phyloP scores from a whole-genome alignment of 2,113 vertebrate genomes.

The Callorhinus ursinus region DNA sequence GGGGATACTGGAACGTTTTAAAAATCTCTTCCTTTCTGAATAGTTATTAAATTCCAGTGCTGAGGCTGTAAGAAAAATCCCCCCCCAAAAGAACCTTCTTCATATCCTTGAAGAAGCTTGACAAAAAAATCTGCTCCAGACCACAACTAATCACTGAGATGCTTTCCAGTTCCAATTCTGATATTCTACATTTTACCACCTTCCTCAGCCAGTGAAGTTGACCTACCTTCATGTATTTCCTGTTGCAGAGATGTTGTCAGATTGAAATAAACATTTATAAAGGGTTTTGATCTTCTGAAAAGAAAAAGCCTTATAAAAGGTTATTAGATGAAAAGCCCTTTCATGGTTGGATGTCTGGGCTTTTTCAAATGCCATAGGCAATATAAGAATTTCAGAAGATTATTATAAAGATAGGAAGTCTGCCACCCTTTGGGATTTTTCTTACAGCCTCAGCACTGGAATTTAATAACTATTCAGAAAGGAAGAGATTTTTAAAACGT shows the following conservation, averaged over 20 bases:
- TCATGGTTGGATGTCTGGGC: not conserved
- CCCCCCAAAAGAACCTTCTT: not conserved
- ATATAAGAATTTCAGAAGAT: conserved; percentile 26
- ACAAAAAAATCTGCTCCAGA: not conserved
- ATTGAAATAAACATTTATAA: conserved; percentile 44
- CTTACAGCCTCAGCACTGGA: not conserved
- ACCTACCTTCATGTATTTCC: not conserved
- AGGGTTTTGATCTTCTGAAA: conserved; percentile 28
- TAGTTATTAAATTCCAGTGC: not conserved
- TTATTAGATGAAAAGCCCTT: conserved; percentile 33
- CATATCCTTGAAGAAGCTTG: not conserved
- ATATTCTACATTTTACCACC: not conserved
- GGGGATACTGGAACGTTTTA: not conserved
- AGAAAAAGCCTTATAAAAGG: not conserved
- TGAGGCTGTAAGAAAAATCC: not conserved
- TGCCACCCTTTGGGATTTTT: not conserved
- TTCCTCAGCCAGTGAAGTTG: not conserved
- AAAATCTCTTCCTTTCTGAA: not conserved
- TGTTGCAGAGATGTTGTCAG: not conserved
- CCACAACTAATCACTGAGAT: not conserved
- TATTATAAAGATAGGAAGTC: not conserved
- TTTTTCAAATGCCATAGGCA: not conserved
- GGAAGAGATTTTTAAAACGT: not conserved
- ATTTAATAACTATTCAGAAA: conserved; percentile 9
- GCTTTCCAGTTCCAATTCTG: not conserved